These are phyloP conservation scores for Barypeithes pellucidus DNA, from an alignment of 2,888 invertebrate species.

Conservation along the genomic window DNA sequence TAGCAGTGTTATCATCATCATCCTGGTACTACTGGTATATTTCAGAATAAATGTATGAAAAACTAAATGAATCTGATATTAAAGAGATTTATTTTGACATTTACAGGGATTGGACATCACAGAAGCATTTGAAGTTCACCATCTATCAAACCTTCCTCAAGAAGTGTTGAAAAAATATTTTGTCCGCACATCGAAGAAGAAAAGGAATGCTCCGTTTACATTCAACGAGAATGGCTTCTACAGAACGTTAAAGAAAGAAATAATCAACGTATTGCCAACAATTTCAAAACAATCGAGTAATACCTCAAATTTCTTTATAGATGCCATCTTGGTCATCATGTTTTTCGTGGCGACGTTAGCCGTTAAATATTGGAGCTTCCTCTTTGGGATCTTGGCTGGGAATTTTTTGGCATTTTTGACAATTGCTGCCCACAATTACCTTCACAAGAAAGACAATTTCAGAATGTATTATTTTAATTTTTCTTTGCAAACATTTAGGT, in stretches of 20 bases:
- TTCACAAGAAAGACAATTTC: conserved; percentile 84
- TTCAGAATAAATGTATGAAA: too few species aligned
- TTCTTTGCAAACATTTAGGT: conserved; percentile 78
- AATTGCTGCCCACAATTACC: conserved; percentile 83
- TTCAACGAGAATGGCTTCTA: conserved; percentile 85
- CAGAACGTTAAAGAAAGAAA: conserved; percentile 77
- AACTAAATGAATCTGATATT: too few species aligned
- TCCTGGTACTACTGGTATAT: too few species aligned
- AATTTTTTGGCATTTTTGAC: conserved; percentile 75
- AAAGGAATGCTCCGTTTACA: conserved; percentile 82
- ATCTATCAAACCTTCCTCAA: conserved; percentile 73
- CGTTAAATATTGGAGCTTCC: conserved; percentile 66
- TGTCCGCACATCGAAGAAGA: conserved; percentile 76
- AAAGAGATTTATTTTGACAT: too few species aligned
- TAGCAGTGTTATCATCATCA: too few species aligned
- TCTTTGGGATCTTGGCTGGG: conserved; percentile 73
- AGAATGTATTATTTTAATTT: conserved; percentile 86
- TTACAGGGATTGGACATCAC: conserved; percentile 85
- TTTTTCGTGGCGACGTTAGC: conserved; percentile 62
- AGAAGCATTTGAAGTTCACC: conserved; percentile 85
- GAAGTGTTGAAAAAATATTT: conserved; percentile 78
- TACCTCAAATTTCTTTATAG: conserved; percentile 69
- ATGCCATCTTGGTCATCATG: conserved; percentile 66
- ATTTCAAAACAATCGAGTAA: conserved; percentile 69
- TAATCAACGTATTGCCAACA: conserved; percentile 70